A percentile compares a stretch with the other conserved stretches of the same genome.
Conservation (phyloP, 2,797 vertebrate species). For the Rhyacichthys aspro region DNA sequence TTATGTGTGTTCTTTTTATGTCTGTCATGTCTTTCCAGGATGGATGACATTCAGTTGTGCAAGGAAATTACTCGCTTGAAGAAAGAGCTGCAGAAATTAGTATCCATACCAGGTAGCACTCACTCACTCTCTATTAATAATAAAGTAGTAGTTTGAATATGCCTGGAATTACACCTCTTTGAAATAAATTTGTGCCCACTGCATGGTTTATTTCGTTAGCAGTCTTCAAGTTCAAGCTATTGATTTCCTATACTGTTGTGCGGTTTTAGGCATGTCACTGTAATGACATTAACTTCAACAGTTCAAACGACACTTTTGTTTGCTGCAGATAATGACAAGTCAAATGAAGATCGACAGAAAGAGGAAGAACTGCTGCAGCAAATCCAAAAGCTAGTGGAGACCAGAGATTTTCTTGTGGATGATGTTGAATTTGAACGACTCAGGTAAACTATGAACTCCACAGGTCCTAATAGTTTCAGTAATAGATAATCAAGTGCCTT, state of each 20-base stretch:
- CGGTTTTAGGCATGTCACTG: background rate
- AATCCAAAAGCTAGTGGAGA: slow-evolving; percentile 92
- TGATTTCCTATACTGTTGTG: background rate
- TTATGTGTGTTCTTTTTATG: slow-evolving; percentile 7
- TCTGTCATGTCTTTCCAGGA: slow-evolving; percentile 63
- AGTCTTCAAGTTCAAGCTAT: background rate
- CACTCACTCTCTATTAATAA: background rate
- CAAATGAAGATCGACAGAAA: slow-evolving; percentile 80
- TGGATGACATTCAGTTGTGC: slow-evolving; percentile 86
- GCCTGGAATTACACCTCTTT: background rate
- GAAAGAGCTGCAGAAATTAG: slow-evolving; percentile 79
- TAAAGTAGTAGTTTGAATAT: background rate
- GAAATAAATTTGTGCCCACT: background rate
- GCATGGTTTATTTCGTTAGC: background rate
- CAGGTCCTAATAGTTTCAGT: no score
- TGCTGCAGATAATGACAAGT: slow-evolving; percentile 85
- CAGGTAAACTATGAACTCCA: slow-evolving; percentile 70
- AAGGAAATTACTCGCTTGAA: slow-evolving; percentile 83
- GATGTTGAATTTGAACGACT: slow-evolving; percentile 92
- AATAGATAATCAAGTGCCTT: no score
- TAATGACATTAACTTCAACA: background rate
- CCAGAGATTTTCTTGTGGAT: slow-evolving; percentile 89
- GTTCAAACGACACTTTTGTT: background rate
- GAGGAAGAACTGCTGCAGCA: slow-evolving; percentile 88
- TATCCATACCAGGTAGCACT: slow-evolving; percentile 74